A percentile compares a stretch with the other conserved stretches of the same genome.
Evolutionary conservation across 2,888 invertebrate species (phyloP).

Genomic region (Acronicta leporina): DNA sequence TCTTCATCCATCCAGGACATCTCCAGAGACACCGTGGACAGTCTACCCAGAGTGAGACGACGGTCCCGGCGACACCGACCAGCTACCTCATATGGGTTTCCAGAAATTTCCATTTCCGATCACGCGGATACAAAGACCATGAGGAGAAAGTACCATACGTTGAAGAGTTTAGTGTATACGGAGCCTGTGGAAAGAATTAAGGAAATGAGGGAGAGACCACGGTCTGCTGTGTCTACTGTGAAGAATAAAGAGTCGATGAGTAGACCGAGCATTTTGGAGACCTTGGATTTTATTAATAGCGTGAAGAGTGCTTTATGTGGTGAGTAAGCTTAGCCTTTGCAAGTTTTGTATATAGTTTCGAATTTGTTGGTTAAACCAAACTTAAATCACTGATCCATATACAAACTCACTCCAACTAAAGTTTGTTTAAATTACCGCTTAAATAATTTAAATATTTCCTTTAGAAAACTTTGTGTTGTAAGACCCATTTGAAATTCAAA

Average conservation of each 20-base stretch:
- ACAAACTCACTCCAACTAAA: not conserved
- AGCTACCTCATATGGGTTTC: slow-evolving; percentile 78
- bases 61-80: slow-evolving; percentile 73
- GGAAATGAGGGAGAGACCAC: slow-evolving; percentile 77
- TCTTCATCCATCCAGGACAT: slow-evolving; percentile 68
- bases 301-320: slow-evolving; percentile 82
- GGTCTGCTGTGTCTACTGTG: slow-evolving; percentile 84
- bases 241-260: slow-evolving; percentile 77
- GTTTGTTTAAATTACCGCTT: not conserved
- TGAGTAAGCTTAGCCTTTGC: slow-evolving; percentile 55
- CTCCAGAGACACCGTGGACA: slow-evolving; percentile 58
- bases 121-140: slow-evolving; percentile 78
- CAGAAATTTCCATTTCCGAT: slow-evolving; percentile 81
- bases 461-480: not conserved
- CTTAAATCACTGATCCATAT: not conserved
- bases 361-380: not conserved
- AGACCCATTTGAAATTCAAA: not conserved
- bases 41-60: slow-evolving; percentile 69
- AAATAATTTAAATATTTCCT: not conserved
- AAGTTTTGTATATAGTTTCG: not conserved
- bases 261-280: slow-evolving; percentile 83
- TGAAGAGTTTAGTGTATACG: slow-evolving; percentile 80
- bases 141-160: slow-evolving; percentile 69
- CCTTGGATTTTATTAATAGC: slow-evolving; percentile 83
- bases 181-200: slow-evolving; percentile 81